Conservation (phyloP, 2,797 vertebrate species). For the Leptodactylus fallax region DNA sequence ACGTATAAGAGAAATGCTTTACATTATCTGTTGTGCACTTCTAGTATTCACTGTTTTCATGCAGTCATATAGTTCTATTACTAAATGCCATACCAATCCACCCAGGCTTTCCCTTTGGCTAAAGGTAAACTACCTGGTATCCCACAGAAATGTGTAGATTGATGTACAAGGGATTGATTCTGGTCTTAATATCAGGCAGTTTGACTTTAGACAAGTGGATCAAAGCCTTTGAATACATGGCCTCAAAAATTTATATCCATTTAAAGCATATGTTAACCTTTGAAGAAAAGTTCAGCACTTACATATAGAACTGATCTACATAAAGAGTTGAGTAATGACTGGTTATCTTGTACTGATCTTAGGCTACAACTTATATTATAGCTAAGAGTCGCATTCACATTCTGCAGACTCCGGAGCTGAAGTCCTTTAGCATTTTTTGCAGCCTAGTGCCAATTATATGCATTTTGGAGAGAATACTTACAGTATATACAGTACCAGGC, state of each 20-base stretch:
- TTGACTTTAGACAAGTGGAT: background rate
- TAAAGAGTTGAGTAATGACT: background rate
- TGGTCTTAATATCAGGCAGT: background rate
- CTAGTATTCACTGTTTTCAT: background rate
- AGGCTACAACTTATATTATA: background rate
- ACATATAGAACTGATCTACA: background rate
- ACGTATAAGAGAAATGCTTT: slow-evolving; percentile 1
- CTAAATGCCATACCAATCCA: background rate
- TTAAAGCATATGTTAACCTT: background rate
- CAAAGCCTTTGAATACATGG: background rate
- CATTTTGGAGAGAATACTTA: no score
- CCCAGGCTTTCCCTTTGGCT: background rate
- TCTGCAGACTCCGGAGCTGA: background rate
- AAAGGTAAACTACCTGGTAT: background rate
- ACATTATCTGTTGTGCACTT: background rate
- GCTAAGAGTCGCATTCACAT: background rate
- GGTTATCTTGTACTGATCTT: background rate
- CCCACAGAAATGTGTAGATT: background rate
- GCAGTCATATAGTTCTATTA: background rate
- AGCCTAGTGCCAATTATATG: background rate
- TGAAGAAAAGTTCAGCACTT: background rate
- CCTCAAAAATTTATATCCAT: no score
- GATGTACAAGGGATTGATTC: background rate
- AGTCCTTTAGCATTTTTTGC: background rate
- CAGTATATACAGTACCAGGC: background rate